Evolutionary conservation across 2,888 invertebrate genomes (phyloP).

Genomic region (Acrocyrtus sp.): DNA sequence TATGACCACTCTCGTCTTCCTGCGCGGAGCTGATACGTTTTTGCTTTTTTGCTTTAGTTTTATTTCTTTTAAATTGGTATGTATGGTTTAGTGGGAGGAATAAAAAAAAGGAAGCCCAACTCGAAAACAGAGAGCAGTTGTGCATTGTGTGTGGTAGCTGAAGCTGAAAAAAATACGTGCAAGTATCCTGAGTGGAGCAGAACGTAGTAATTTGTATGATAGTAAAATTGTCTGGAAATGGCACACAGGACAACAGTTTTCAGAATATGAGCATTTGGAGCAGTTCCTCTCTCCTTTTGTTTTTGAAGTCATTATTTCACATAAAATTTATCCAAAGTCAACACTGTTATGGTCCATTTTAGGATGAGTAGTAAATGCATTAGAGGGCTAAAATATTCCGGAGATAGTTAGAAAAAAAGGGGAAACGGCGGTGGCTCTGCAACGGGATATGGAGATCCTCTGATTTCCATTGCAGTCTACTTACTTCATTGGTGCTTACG

Average conservation of each 20-base stretch:
- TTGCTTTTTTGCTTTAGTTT: neutral
- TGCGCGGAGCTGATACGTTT: too few relatives aligned
- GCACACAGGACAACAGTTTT: slow-evolving; percentile 48
- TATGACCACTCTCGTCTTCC: neutral
- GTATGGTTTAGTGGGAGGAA: neutral
- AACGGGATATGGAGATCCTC: slow-evolving; percentile 43
- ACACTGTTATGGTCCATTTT: slow-evolving; percentile 32
- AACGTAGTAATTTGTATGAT: slow-evolving; percentile 37
- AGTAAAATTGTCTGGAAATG: slow-evolving; percentile 43
- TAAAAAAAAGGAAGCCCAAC: neutral
- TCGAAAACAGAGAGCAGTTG: neutral
- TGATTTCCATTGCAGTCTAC: slow-evolving; percentile 51
- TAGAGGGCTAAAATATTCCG: slow-evolving; percentile 44
- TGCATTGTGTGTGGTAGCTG: too few relatives aligned
- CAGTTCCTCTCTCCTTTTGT: slow-evolving; percentile 25
- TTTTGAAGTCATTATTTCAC: slow-evolving; percentile 26
- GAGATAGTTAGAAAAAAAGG: slow-evolving; percentile 26
- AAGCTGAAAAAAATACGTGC: neutral
- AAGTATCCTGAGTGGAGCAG: slow-evolving; percentile 3
- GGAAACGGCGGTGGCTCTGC: slow-evolving; percentile 14
- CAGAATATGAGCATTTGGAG: slow-evolving; percentile 36
- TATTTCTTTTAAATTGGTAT: neutral
- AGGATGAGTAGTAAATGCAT: slow-evolving; percentile 38
- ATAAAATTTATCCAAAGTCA: slow-evolving; percentile 36
- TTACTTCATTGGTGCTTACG: slow-evolving; percentile 50